These are phyloP conservation scores for Lasioglossum leucozonium DNA, from an alignment of 2,888 invertebrate species.

Conservation along the genomic window DNA sequence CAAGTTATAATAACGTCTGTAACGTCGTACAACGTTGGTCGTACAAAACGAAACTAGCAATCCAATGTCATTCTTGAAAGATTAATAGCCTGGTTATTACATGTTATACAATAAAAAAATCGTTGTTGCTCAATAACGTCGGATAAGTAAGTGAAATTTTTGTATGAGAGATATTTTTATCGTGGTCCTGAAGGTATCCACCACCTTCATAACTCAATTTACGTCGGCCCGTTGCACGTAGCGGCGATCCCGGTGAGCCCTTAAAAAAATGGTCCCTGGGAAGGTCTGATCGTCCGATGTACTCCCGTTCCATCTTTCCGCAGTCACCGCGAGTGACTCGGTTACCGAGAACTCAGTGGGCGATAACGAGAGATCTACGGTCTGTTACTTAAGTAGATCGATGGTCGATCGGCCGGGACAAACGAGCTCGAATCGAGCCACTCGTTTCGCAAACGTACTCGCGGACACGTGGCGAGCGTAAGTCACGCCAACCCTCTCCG, in stretches of 20 bases:
- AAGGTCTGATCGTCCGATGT: conserved; percentile 1
- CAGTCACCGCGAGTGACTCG: conserved; percentile 27
- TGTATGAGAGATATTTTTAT: not conserved
- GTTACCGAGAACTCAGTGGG: conserved; percentile 65
- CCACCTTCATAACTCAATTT: not conserved
- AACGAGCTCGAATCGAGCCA: conserved; percentile 37
- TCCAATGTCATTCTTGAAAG: too few species aligned
- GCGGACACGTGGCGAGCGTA: conserved; percentile 57
- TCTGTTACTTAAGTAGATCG: conserved; percentile 49
- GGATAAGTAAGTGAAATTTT: not conserved
- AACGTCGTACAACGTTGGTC: too few species aligned
- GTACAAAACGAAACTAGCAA: too few species aligned
- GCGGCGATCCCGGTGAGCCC: not conserved
- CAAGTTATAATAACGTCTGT: too few species aligned
- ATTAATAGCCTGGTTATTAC: not conserved
- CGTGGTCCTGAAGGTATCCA: not conserved
- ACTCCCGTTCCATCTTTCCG: conserved; percentile 7
- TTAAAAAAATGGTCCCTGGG: not conserved
- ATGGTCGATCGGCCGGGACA: conserved; percentile 50
- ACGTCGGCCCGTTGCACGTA: not conserved
- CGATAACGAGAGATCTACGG: conserved; percentile 55
- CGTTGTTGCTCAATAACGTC: not conserved
- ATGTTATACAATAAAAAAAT: not conserved
- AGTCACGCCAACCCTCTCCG: conserved; percentile 41
- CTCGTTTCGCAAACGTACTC: conserved; percentile 31